Conservation (phyloP, 2,888 invertebrate genomes). For the Eristalis pertinax region DNA sequence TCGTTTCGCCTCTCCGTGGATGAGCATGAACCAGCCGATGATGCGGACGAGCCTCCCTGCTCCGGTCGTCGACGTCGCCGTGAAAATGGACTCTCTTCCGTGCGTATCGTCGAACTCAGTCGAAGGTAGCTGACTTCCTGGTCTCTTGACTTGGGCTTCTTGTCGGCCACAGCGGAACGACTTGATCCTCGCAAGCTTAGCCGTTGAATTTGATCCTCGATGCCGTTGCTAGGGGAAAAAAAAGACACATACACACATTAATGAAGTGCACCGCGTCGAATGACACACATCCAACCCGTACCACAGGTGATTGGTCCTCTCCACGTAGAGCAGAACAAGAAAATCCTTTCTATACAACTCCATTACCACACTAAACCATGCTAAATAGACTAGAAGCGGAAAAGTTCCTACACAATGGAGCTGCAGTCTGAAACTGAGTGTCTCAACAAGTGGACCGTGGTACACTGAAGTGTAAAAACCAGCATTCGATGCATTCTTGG, state of each 20-base stretch:
- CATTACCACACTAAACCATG: constrained; percentile 38
- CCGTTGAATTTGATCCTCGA: constrained; percentile 75
- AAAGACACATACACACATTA: neutral
- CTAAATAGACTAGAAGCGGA: constrained; percentile 10
- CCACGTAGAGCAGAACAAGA: constrained; percentile 55
- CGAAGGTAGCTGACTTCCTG: constrained; percentile 51
- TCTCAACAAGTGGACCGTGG: constrained; percentile 65
- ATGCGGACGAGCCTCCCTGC: constrained; percentile 32
- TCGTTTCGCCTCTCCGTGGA: constrained; percentile 47
- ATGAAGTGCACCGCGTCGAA: neutral
- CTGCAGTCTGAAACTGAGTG: constrained; percentile 44
- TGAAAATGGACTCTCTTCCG: constrained; percentile 42
- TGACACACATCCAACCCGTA: neutral
- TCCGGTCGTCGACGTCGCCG: constrained; percentile 34
- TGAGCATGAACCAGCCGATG: constrained; percentile 38
- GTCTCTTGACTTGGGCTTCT: constrained; percentile 12
- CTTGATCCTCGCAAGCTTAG: constrained; percentile 74
- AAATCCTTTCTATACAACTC: constrained; percentile 64
- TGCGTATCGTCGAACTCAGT: constrained; percentile 53
- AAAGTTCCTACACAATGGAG: constrained; percentile 10
- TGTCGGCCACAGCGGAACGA: constrained; percentile 55
- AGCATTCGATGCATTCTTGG: constrained; percentile 42
- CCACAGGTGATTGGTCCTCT: constrained; percentile 46
- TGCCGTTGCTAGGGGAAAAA: constrained; percentile 27
- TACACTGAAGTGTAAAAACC: constrained; percentile 47